Percentiles rank a stretch among this genome's conserved stretches.
phyloP scores from a whole-genome alignment of 2,797 vertebrate genomes.

The Sciurus carolinensis region DNA sequence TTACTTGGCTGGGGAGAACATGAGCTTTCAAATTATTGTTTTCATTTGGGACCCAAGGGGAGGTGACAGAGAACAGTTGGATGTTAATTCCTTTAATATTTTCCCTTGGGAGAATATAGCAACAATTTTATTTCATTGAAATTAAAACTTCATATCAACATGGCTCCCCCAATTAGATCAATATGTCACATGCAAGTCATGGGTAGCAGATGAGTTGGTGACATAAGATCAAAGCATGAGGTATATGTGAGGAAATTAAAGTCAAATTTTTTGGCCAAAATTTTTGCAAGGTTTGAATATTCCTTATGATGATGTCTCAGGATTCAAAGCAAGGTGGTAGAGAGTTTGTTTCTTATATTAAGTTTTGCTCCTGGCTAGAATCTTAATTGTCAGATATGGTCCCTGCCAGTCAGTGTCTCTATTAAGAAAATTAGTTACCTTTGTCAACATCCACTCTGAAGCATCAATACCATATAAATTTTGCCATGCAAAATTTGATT shows the following conservation, averaged over 20 bases:
- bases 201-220: neutral
- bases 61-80: constrained; percentile 54
- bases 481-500: neutral
- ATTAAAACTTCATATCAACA: constrained; percentile 29
- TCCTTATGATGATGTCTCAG: neutral
- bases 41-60: constrained; percentile 68
- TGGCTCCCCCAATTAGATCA: neutral
- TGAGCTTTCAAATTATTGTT: constrained; percentile 74
- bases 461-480: neutral
- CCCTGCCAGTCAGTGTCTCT: neutral
- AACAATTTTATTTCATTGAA: constrained; percentile 27
- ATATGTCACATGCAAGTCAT: neutral
- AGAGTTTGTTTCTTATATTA: neutral
- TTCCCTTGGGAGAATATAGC: neutral
- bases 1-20: constrained; percentile 54
- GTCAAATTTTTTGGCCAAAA: neutral
- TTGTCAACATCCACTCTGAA: neutral
- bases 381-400: neutral
- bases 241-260: neutral
- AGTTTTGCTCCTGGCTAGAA: neutral
- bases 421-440: neutral
- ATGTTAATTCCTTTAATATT: constrained; percentile 46
- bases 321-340: neutral
- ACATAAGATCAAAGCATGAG: neutral
- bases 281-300: constrained; percentile 38